Percentiles rank a stretch among this genome's conserved stretches.
Evolutionary conservation across 2,888 invertebrate species (phyloP).

Genomic region (Ennomos erosarius): DNA sequence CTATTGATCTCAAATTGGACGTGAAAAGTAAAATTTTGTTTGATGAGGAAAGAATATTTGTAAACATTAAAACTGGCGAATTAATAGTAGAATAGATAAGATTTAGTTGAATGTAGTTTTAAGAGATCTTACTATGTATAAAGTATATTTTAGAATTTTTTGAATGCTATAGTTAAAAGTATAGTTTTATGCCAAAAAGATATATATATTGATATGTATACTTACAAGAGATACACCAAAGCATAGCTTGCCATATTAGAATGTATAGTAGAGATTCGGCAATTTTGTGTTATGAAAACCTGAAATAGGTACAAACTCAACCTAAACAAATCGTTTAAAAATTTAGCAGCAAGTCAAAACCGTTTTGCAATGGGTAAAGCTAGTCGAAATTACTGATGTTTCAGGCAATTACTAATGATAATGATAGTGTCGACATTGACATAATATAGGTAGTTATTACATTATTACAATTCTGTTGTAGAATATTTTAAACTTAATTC

Average conservation of each 20-base stretch:
- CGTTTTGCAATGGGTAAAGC: constrained; percentile 11
- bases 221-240: constrained; percentile 75
- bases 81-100: constrained; percentile 56
- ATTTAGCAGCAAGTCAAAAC: constrained; percentile 5
- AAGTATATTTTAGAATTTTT: constrained; percentile 7
- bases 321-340: not conserved
- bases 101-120: constrained; percentile 8
- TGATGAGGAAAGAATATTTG: constrained; percentile 71
- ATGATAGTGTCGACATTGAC: too few species aligned
- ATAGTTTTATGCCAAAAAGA: constrained; percentile 39
- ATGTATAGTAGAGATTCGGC: constrained; percentile 62
- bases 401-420: not conserved
- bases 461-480: too few species aligned
- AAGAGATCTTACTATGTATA: constrained; percentile 2
- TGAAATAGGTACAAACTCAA: too few species aligned
- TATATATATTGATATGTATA: constrained; percentile 26
- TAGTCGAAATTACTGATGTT: constrained; percentile 14
- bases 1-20: constrained; percentile 73
- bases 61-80: constrained; percentile 77
- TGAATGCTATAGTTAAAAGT: constrained; percentile 24
- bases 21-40: constrained; percentile 55
- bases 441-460: too few species aligned
- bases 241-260: constrained; percentile 83
- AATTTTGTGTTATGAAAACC: constrained; percentile 47
- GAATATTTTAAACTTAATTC: too few species aligned